Conservation (phyloP, 2,797 vertebrate species). For the Anabacerthia variegaticeps region DNA sequence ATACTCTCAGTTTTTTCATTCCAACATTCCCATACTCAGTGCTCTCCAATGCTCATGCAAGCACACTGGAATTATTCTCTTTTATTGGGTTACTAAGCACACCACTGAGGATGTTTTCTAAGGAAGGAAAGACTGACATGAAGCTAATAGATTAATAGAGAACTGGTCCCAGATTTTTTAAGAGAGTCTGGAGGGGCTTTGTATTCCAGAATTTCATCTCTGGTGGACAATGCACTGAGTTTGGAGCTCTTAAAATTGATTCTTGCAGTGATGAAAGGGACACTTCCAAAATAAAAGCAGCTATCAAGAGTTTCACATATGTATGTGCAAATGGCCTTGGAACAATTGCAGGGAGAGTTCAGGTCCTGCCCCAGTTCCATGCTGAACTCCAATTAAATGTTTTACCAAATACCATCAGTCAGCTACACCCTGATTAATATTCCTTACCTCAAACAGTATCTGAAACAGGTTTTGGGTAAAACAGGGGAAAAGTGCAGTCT, state of each 20-base stretch:
- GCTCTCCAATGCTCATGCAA: constrained; percentile 10
- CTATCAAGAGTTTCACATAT: constrained; percentile 45
- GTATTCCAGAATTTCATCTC: constrained; percentile 72
- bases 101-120: constrained; percentile 56
- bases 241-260: constrained; percentile 52
- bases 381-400: constrained; percentile 53
- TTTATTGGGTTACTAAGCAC: constrained; percentile 48
- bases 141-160: constrained; percentile 55
- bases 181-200: constrained; percentile 51
- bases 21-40: neutral
- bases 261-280: constrained; percentile 69
- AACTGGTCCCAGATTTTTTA: constrained; percentile 54
- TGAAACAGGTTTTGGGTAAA: constrained; percentile 15
- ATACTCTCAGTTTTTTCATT: neutral
- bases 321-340: constrained; percentile 1
- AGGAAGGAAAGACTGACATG: constrained; percentile 59
- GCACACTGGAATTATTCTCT: constrained; percentile 27
- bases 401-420: constrained; percentile 63
- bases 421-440: constrained; percentile 47
- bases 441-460: constrained; percentile 55
- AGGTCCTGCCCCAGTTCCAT: neutral
- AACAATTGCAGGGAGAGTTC: constrained; percentile 10
- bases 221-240: constrained; percentile 33
- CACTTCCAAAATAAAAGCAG: constrained; percentile 44
- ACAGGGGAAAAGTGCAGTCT: neutral